Percentiles rank a stretch among this genome's conserved stretches.
Conservation (phyloP, 2,888 invertebrate genomes). For the Mayetiola destructor region DNA sequence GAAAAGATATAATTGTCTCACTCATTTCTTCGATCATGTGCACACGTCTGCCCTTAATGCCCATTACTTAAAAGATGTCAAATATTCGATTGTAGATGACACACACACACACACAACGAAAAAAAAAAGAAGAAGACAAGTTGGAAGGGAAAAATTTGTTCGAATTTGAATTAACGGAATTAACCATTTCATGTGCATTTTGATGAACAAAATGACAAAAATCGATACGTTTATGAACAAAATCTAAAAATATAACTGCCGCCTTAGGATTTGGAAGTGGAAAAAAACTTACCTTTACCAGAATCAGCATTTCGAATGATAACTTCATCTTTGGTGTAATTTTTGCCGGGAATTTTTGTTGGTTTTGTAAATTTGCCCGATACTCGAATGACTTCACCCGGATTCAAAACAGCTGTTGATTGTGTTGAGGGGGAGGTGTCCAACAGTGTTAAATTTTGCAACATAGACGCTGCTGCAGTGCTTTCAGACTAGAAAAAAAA, state of each 20-base stretch:
- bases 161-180: neutral
- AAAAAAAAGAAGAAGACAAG: slow-evolving; percentile 1
- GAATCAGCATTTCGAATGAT: slow-evolving; percentile 90
- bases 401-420: slow-evolving; percentile 45
- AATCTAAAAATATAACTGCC: neutral
- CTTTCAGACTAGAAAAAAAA: slow-evolving; percentile 22
- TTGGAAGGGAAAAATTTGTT: no score
- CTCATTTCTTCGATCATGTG: slow-evolving; percentile 98
- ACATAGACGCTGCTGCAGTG: slow-evolving; percentile 18
- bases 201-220: slow-evolving; percentile 15
- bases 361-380: slow-evolving; percentile 81
- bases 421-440: slow-evolving; percentile 42
- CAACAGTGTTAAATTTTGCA: slow-evolving; percentile 33
- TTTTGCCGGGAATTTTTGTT: slow-evolving; percentile 81
- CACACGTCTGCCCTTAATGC: slow-evolving; percentile 94
- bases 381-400: slow-evolving; percentile 73
- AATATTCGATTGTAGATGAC: neutral
- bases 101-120: neutral
- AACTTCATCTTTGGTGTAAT: slow-evolving; percentile 88
- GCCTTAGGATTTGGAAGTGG: no score
- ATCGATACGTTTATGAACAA: slow-evolving; percentile 16
- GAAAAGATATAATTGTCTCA: slow-evolving; percentile 97
- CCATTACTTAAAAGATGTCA: slow-evolving; percentile 77
- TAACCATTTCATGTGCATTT: neutral
- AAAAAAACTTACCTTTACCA: slow-evolving; percentile 83